Evolutionary conservation across 2,113 vertebrate species (phyloP).

Genomic region (Chaetops frenatus): DNA sequence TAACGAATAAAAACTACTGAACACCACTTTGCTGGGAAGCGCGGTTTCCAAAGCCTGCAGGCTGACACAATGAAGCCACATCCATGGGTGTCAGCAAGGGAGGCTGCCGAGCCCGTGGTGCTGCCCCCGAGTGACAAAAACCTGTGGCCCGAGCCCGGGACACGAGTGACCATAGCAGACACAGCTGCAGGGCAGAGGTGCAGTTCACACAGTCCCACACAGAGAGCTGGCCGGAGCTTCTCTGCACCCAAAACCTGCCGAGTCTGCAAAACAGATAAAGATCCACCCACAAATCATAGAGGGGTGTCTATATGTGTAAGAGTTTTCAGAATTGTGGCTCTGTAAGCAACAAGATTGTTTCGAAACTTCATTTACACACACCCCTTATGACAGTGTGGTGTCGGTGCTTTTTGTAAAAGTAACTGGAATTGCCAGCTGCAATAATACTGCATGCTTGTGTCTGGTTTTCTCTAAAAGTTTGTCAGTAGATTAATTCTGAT

Average conservation of each 20-base stretch:
- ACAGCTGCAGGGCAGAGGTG: background rate
- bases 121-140: background rate
- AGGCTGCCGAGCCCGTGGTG: background rate
- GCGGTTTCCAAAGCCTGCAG: background rate
- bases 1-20: background rate
- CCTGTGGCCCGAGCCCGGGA: accelerated
- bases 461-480: background rate
- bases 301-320: background rate
- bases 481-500: background rate
- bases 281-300: background rate
- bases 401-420: background rate
- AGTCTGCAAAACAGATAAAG: background rate
- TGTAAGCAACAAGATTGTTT: background rate
- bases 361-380: background rate
- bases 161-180: background rate
- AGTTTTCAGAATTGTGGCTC: background rate
- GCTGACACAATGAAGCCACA: background rate
- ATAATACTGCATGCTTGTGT: background rate
- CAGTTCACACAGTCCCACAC: background rate
- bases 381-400: background rate
- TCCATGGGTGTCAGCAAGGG: accelerated
- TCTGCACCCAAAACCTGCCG: background rate
- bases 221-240: background rate
- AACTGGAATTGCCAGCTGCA: background rate
- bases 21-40: background rate